phyloP scores from a whole-genome alignment of 2,888 invertebrate genomes.

The Eupsilia transversa region DNA sequence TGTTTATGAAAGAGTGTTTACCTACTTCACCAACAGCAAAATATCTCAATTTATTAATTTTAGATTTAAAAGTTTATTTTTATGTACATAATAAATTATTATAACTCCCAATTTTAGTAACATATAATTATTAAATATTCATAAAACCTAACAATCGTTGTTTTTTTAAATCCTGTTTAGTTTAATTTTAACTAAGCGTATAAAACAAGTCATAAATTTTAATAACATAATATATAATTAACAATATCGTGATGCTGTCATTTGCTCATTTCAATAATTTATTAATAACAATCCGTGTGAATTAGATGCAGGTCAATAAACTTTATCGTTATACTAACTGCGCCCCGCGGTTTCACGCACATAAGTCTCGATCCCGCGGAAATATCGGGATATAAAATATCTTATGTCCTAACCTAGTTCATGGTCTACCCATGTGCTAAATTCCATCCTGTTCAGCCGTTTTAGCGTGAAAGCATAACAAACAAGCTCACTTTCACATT shows the following conservation, averaged over 20 bases:
- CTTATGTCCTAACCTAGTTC: too few species aligned
- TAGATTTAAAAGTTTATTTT: background rate
- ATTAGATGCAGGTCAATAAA: conserved; percentile 53
- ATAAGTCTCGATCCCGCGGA: too few species aligned
- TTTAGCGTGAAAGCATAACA: too few species aligned
- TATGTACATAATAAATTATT: conserved; percentile 14
- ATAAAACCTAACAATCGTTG: conserved; percentile 23
- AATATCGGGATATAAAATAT: too few species aligned
- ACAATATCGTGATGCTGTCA: conserved; percentile 57
- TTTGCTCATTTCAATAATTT: conserved; percentile 50
- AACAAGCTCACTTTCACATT: too few species aligned
- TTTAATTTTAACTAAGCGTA: conserved; percentile 29
- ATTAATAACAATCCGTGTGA: conserved; percentile 45
- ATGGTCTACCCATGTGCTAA: too few species aligned
- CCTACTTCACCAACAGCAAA: background rate
- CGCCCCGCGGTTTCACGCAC: too few species aligned
- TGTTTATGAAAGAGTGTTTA: background rate
- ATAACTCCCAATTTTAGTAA: conserved; percentile 29
- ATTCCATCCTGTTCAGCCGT: too few species aligned
- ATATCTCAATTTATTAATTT: background rate
- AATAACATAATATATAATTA: conserved; percentile 61
- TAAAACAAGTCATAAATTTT: conserved; percentile 54
- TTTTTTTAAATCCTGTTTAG: conserved; percentile 6
- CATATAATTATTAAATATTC: conserved; percentile 18
- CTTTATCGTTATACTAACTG: conserved; percentile 31